A percentile compares a stretch with the other conserved stretches of the same genome.
Conservation (phyloP, 2,113 vertebrate genomes). For the Antechinus flavipes region DNA sequence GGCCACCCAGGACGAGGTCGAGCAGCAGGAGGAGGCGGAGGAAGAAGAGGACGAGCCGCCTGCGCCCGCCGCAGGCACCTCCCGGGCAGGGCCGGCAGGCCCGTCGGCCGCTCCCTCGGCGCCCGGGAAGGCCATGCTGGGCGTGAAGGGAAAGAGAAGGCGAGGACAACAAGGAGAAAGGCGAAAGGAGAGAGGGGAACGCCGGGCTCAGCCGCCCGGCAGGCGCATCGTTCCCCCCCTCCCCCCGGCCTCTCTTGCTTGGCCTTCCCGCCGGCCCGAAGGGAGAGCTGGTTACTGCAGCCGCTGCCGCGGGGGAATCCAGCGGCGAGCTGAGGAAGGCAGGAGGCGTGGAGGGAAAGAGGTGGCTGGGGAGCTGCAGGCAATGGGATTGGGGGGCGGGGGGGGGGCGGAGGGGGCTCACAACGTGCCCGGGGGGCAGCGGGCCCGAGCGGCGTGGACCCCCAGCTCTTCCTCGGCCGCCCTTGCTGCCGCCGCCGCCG, state of each 20-base stretch:
- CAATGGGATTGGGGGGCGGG: too few relatives aligned
- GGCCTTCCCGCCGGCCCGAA: not conserved
- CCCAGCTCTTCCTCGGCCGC: not conserved
- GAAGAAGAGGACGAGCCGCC: constrained; percentile 85
- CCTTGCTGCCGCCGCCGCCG: constrained; percentile 8
- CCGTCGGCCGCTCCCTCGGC: constrained; percentile 78
- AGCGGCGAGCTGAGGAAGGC: not conserved
- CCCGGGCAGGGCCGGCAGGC: constrained; percentile 68
- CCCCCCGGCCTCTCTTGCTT: not conserved
- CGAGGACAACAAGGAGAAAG: not conserved
- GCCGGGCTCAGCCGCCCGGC: constrained; percentile 30
- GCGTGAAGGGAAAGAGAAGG: constrained; percentile 50
- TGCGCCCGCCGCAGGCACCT: constrained; percentile 52
- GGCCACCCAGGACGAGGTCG: constrained; percentile 68
- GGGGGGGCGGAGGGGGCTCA: not conserved
- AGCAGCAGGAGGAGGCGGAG: constrained; percentile 81
- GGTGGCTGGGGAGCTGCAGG: not conserved
- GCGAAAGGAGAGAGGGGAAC: not conserved
- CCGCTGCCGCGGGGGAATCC: not conserved
- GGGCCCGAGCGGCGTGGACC: constrained; percentile 14
- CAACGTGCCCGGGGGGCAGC: not conserved
- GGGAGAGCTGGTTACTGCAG: not conserved
- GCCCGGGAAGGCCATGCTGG: constrained; percentile 76
- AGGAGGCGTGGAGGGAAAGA: not conserved
- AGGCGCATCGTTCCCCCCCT: constrained; percentile 46